A percentile compares a stretch with the other conserved stretches of the same genome.
These are phyloP conservation scores for Augiades crinisus DNA, from an alignment of 2,888 invertebrate species.

Conservation along the genomic window DNA sequence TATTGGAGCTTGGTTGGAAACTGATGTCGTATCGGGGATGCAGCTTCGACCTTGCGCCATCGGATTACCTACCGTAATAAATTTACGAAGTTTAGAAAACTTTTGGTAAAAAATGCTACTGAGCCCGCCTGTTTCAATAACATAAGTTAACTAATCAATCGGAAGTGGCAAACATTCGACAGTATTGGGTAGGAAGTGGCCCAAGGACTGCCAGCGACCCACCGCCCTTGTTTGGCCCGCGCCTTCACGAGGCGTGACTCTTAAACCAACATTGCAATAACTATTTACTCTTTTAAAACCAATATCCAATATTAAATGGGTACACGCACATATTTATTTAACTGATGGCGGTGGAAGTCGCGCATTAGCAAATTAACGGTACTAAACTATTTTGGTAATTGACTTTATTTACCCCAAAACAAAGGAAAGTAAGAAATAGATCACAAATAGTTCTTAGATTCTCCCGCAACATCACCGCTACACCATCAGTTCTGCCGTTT, in stretches of 20 bases:
- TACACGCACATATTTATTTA: slow-evolving; percentile 1
- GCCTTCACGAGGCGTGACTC: not conserved
- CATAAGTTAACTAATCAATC: not conserved
- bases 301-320: not conserved
- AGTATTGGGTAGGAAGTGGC: not conserved
- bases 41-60: no score
- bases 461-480: no score
- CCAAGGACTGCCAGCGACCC: not conserved
- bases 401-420: no score
- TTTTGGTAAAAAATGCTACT: no score
- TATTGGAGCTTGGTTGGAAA: no score
- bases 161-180: not conserved
- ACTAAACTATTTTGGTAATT: not conserved
- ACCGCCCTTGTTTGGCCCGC: not conserved
- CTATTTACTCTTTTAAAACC: not conserved
- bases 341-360: not conserved
- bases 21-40: no score
- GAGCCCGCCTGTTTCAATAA: no score
- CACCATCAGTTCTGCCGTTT: no score
- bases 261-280: not conserved
- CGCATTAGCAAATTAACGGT: not conserved
- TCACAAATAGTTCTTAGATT: no score
- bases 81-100: no score
- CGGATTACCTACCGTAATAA: no score
- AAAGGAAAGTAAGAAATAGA: no score